Conservation (phyloP, 2,797 vertebrate genomes). For the Pteropus rufus region DNA sequence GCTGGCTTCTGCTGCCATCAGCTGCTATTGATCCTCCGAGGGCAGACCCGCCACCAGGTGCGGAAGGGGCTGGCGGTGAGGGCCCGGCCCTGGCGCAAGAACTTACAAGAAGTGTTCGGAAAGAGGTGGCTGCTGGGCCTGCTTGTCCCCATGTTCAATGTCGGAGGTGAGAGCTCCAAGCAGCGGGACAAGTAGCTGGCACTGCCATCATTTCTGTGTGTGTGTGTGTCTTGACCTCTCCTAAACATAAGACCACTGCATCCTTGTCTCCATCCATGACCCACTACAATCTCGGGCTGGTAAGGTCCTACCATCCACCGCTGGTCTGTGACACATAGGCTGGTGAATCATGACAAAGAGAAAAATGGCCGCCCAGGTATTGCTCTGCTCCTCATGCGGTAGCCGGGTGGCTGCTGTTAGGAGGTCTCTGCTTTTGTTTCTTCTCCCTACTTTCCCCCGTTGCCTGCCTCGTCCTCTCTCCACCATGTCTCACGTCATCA, state of each 20-base stretch:
- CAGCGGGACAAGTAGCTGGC: conserved; percentile 82
- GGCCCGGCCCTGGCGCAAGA: conserved; percentile 88
- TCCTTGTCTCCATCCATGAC: conserved; percentile 22
- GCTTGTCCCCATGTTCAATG: conserved; percentile 91
- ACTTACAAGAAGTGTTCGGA: conserved; percentile 96
- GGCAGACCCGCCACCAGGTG: conserved; percentile 94
- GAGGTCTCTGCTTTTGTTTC: neutral
- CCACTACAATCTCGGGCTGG: neutral
- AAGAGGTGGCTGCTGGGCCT: conserved; percentile 94
- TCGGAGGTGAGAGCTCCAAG: conserved; percentile 82
- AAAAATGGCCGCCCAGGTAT: neutral
- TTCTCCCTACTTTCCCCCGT: neutral
- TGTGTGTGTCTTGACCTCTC: neutral
- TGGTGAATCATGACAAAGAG: neutral
- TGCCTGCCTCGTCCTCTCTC: neutral
- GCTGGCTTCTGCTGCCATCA: conserved; percentile 98
- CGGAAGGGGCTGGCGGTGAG: conserved; percentile 88
- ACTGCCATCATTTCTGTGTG: neutral
- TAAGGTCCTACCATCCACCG: neutral
- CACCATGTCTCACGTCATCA: neutral
- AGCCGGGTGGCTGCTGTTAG: neutral
- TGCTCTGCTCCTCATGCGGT: neutral
- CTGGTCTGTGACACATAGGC: neutral
- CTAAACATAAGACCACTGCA: neutral
- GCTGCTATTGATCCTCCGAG: conserved; percentile 93